phyloP scores from a whole-genome alignment of 1,140 invertebrate genomes.

The Drosophila yakuba region DNA sequence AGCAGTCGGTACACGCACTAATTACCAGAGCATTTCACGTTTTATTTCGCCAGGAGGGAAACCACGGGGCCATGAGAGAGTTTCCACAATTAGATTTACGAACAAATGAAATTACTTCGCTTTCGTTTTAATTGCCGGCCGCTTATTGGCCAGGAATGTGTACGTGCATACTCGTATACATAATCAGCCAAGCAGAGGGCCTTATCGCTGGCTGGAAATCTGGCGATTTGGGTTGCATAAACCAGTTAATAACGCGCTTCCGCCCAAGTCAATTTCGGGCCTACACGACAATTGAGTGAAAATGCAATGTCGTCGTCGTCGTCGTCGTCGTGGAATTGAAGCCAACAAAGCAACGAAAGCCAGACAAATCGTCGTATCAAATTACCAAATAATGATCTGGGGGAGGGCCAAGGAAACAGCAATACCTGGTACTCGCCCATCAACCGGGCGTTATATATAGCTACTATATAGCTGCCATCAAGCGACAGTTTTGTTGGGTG shows the following conservation, averaged over 20 bases:
- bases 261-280: slow-evolving; percentile 76
- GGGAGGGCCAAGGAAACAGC: slow-evolving; percentile 31
- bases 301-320: slow-evolving; percentile 60
- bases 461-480: not conserved
- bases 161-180: slow-evolving; percentile 5
- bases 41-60: slow-evolving; percentile 30
- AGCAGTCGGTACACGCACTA: slow-evolving; percentile 68
- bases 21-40: slow-evolving; percentile 71
- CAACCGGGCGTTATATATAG: slow-evolving; percentile 4
- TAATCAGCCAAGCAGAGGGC: slow-evolving; percentile 49
- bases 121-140: slow-evolving; percentile 80
- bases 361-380: slow-evolving; percentile 84
- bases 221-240: slow-evolving; percentile 82
- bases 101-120: slow-evolving; percentile 80
- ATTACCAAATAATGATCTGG: slow-evolving; percentile 76
- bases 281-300: slow-evolving; percentile 76
- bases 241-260: slow-evolving; percentile 84
- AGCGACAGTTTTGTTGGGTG: slow-evolving; percentile 47
- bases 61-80: slow-evolving; percentile 33
- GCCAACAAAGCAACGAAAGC: slow-evolving; percentile 54
- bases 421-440: slow-evolving; percentile 17
- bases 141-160: slow-evolving; percentile 59
- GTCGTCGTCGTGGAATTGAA: too few species aligned
- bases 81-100: slow-evolving; percentile 79
- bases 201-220: slow-evolving; percentile 70